Evolutionary conservation across 2,888 invertebrate genomes (phyloP), one percentile per base, ranked within the genome.

Genomic region (Eustalomyia histrio): DNA sequence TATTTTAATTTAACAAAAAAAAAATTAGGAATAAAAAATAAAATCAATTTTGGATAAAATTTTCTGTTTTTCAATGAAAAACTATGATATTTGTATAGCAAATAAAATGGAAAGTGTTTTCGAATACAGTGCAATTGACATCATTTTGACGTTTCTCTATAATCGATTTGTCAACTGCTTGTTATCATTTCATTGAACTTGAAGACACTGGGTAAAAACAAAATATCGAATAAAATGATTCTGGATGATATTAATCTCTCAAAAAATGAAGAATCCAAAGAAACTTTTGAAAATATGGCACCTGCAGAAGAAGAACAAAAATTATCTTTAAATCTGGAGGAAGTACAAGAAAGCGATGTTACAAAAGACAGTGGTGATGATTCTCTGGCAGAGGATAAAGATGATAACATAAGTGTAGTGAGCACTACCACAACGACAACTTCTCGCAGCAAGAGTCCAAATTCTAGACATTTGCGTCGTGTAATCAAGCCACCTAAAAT

Each of bases 341-440:
- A 6, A 10, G 16, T 17, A 0, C 33, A 47, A 47, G 33, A 33
- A 6, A 35, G 0, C 17, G 53, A 24, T 68, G n/a, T 14, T 29
- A 0, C n/a, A 21, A 43, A 33, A 29, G 84, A 75, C 1, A 86
- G 87, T 12, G n/a, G n/a, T n/a, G n/a, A n/a, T n/a, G 86, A 85
- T 52, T 85, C 86, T 12, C 84, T 87, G 5, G n/a, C 21, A 4
- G 79, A 87, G 17, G 86, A 85, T 43, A 76, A 87, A 84, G 89
- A 96, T 90, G 96, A 96, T 88, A 94, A 95, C 65, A 95, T 95
- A 5, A 96, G 96, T 88, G 94, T 95, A 72, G 94, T 95, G 79
- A 96, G 96, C 88, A 94, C 95, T 24, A 94, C 95, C 3, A 95
- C 95, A 18, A 95, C 95, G 29, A 95, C 95, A 87, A 96, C 95